Evolutionary conservation across 2,113 vertebrate species (phyloP), one percentile per base, ranked within the genome.

Genomic region (Malurus elegans): DNA sequence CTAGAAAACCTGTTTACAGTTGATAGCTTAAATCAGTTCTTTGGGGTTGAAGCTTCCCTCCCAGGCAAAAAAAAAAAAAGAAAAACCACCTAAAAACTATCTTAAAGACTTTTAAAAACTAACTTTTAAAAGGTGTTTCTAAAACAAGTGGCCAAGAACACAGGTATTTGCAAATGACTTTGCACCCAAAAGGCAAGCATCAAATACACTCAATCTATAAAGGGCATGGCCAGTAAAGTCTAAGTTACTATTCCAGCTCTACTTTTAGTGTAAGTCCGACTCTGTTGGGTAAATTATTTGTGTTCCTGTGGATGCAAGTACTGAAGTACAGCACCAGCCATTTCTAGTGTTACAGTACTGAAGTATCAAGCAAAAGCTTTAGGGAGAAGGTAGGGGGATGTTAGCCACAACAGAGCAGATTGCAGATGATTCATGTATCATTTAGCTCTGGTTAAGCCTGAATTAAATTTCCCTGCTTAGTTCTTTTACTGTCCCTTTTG

Each of bases 371-470:
- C 62, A 82, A 88, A 69, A 40, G 47, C 58, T 89, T 81, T 53
- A 44, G 36, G n/a, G 80, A 82, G 81, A 87, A 75, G 47, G 78
- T 50, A 23, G 74, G 70, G 92, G 50, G 20, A 65, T 73, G 74
- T 95, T 89, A 95, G 94, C 89, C 90, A 87, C 92, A 95, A 73
- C 84, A 82, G 58, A 92, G 85, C 74, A 79, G 70, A 44, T 17
- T 93, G 74, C 38, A 83, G 90, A 73, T 95, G 93, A 92, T 90
- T 95, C 76, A 79, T 61, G 8, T 64, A 10, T 64, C 40, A 86
- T 80, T 80, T 38, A 94, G 61, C 54, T 92, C 50, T 93, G 47
- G 40, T 94, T 95, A 93, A 89, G 47, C 84, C 78, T 91, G 78
- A 93, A 82, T 91, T 95, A 94, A 92, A 82, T 87, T 85, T 90